Conservation (phyloP, 2,888 invertebrate genomes). For the Anodontia alba region DNA sequence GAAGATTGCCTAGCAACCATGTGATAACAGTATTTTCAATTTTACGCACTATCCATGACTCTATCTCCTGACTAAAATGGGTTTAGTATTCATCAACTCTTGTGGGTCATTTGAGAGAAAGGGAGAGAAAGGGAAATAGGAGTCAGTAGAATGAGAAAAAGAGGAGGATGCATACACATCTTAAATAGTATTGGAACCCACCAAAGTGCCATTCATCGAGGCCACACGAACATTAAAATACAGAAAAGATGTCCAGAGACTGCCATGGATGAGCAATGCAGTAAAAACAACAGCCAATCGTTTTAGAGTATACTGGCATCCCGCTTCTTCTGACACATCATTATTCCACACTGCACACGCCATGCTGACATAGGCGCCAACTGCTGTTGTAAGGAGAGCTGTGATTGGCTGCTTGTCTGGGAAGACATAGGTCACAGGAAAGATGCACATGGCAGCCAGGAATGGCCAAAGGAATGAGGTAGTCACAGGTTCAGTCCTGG, state of each 20-base stretch:
- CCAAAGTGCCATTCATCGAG: conserved; percentile 52
- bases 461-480: conserved; percentile 91
- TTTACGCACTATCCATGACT: too few relatives aligned
- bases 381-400: conserved; percentile 35
- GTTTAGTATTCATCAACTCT: too few relatives aligned
- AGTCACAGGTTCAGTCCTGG: conserved; percentile 94
- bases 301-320: neutral
- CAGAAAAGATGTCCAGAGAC: conserved; percentile 48
- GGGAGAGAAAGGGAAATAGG: too few relatives aligned
- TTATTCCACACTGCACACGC: conserved; percentile 39
- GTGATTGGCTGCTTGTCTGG: conserved; percentile 33
- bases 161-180: too few relatives aligned
- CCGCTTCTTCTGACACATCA: neutral
- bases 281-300: conserved; percentile 9
- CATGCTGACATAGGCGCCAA: conserved; percentile 41
- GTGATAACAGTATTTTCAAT: too few relatives aligned
- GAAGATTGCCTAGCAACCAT: too few relatives aligned
- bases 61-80: too few relatives aligned
- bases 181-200: conserved; percentile 12
- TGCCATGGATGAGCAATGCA: conserved; percentile 33
- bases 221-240: conserved; percentile 42
- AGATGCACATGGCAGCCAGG: conserved; percentile 90
- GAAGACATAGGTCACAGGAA: conserved; percentile 86
- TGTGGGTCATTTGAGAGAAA: too few relatives aligned
- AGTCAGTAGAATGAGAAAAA: too few relatives aligned